phyloP scores from a whole-genome alignment of 2,888 invertebrate genomes.

The Leptopilina syphax region DNA sequence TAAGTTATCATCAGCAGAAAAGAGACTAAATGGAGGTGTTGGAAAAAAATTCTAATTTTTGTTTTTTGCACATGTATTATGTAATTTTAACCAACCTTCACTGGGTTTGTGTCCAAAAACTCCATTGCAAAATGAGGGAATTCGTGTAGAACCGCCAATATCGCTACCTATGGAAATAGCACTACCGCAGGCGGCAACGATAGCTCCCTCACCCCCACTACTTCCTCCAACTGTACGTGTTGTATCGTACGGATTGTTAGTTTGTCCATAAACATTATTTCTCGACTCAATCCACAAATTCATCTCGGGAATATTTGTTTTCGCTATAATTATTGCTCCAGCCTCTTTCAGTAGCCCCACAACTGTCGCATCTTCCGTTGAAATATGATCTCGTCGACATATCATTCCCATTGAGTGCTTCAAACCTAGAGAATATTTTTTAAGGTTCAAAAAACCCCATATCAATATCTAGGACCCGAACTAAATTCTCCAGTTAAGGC shows the following conservation, averaged over 20 bases:
- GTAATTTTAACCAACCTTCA: conserved; percentile 77
- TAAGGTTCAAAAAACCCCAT: neutral
- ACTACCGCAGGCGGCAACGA: conserved; percentile 87
- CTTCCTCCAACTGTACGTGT: conserved; percentile 94
- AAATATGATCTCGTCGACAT: conserved; percentile 81
- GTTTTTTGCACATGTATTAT: too few relatives aligned
- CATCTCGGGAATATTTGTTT: conserved; percentile 95
- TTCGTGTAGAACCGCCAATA: conserved; percentile 97
- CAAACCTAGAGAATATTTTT: conserved; percentile 70
- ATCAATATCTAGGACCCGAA: too few relatives aligned
- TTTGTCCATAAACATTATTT: conserved; percentile 92
- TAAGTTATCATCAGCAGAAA: too few relatives aligned
- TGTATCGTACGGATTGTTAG: conserved; percentile 94
- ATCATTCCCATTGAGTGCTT: conserved; percentile 84
- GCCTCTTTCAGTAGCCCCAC: conserved; percentile 85
- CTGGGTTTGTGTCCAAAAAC: conserved; percentile 91
- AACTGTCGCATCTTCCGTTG: conserved; percentile 87
- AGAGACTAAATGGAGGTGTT: too few relatives aligned
- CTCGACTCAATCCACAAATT: conserved; percentile 95
- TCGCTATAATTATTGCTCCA: conserved; percentile 91
- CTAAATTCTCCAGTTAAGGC: too few relatives aligned
- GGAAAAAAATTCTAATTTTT: too few relatives aligned
- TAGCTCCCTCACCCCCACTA: conserved; percentile 90
- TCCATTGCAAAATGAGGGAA: conserved; percentile 94
- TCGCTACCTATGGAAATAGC: conserved; percentile 94